phyloP scores from a whole-genome alignment of 1,140 invertebrate species.

The Bombus sylvicola region DNA sequence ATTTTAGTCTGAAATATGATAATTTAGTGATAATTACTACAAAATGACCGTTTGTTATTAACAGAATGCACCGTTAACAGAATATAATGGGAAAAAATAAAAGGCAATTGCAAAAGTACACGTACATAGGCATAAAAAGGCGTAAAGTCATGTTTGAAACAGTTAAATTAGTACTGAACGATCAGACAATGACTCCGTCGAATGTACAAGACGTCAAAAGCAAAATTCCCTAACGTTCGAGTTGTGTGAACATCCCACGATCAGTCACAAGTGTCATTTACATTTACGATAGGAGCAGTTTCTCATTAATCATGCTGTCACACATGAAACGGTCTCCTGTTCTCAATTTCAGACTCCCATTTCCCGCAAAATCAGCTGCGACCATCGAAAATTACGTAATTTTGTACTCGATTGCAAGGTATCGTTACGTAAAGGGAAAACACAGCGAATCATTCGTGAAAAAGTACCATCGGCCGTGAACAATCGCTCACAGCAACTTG shows the following conservation, averaged over 20 bases:
- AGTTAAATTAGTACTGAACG: not conserved
- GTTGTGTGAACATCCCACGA: not conserved
- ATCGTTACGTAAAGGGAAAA: slow-evolving; percentile 2
- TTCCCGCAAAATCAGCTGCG: not conserved
- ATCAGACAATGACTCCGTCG: not conserved
- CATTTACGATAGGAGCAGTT: not conserved
- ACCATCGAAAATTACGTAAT: slow-evolving; percentile 10
- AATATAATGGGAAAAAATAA: not conserved
- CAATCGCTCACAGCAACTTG: not conserved
- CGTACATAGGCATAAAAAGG: not conserved
- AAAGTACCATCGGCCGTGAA: slow-evolving; percentile 1
- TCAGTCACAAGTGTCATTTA: not conserved
- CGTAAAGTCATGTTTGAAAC: too few relatives aligned
- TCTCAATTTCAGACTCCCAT: not conserved
- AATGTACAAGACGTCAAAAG: not conserved
- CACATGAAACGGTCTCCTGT: not conserved
- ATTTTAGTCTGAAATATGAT: not conserved
- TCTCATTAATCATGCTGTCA: not conserved
- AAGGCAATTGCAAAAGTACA: not conserved
- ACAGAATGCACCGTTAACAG: not conserved
- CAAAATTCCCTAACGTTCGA: not conserved
- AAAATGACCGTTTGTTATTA: not conserved
- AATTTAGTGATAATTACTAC: not conserved
- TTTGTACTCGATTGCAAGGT: not conserved
- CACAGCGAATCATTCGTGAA: not conserved